Conservation (phyloP, 1,140 invertebrate species). For the Hycleus phaleratus region DNA sequence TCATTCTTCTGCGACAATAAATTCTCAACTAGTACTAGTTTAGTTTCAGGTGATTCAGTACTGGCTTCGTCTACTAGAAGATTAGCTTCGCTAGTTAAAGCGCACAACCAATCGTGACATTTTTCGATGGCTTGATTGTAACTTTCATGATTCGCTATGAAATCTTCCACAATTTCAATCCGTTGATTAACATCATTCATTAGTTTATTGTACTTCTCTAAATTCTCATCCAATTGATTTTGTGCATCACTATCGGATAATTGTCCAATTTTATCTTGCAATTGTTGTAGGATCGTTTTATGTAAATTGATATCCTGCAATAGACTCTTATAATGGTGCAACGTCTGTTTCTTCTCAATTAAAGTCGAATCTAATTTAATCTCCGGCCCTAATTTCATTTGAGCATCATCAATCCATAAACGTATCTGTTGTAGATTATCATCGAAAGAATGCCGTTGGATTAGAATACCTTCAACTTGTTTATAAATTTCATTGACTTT, state of each 20-base stretch:
- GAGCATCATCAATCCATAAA: conserved; percentile 70
- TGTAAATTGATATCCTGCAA: conserved; percentile 77
- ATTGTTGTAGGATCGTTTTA: conserved; percentile 66
- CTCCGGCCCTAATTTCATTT: conserved; percentile 59
- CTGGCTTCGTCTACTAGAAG: conserved; percentile 59
- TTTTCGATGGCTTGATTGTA: conserved; percentile 72
- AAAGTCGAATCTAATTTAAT: conserved; percentile 65
- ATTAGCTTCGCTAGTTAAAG: conserved; percentile 58
- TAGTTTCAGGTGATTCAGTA: conserved; percentile 64
- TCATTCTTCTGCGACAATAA: conserved; percentile 63
- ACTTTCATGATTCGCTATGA: conserved; percentile 73
- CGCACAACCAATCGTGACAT: conserved; percentile 63
- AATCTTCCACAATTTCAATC: conserved; percentile 58
- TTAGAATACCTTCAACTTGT: conserved; percentile 74
- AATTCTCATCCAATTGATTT: conserved; percentile 58
- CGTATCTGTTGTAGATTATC: conserved; percentile 78
- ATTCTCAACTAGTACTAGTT: conserved; percentile 65
- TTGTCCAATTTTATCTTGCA: conserved; percentile 65
- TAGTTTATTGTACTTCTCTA: conserved; percentile 61
- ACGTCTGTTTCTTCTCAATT: conserved; percentile 75
- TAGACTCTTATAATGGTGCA: conserved; percentile 66
- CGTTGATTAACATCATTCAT: conserved; percentile 59
- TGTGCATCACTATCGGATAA: conserved; percentile 68
- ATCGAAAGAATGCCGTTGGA: conserved; percentile 83
- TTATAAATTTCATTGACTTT: conserved; percentile 78